phyloP scores from a whole-genome alignment of 2,113 vertebrate genomes.

The Reinhardtius hippoglossoides region DNA sequence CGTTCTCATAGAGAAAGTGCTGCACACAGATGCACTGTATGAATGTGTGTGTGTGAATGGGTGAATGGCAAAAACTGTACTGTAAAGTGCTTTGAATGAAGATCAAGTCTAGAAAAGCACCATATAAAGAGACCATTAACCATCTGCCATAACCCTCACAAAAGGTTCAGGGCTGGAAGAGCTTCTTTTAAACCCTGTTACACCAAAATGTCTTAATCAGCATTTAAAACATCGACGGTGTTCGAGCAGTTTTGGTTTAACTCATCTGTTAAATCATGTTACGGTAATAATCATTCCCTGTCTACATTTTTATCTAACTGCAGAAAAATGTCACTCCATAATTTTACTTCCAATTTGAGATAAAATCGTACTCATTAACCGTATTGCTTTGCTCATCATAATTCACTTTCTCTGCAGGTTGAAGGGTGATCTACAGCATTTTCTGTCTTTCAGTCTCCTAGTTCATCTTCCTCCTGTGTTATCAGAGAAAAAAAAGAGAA shows the following conservation, averaged over 20 bases:
- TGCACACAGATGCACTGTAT: too few species aligned
- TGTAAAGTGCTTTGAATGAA: too few species aligned
- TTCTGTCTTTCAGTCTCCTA: not conserved
- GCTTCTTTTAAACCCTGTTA: too few species aligned
- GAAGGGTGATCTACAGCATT: not conserved
- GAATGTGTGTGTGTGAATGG: too few species aligned
- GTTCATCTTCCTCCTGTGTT: not conserved
- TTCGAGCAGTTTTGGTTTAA: not conserved
- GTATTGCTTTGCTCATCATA: not conserved
- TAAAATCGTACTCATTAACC: not conserved
- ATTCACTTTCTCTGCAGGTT: not conserved
- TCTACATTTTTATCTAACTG: not conserved
- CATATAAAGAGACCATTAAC: too few species aligned
- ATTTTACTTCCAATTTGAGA: not conserved
- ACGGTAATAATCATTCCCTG: not conserved
- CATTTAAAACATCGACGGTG: too few species aligned
- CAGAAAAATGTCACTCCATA: not conserved
- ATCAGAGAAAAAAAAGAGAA: not conserved
- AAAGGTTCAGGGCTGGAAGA: too few species aligned
- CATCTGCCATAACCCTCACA: too few species aligned
- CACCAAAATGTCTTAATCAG: too few species aligned
- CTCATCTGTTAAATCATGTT: not conserved
- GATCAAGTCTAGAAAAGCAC: too few species aligned
- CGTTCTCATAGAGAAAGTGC: too few species aligned
- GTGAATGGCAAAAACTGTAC: too few species aligned